Conservation (phyloP, 2,797 vertebrate species). For the Falco cherrug region DNA sequence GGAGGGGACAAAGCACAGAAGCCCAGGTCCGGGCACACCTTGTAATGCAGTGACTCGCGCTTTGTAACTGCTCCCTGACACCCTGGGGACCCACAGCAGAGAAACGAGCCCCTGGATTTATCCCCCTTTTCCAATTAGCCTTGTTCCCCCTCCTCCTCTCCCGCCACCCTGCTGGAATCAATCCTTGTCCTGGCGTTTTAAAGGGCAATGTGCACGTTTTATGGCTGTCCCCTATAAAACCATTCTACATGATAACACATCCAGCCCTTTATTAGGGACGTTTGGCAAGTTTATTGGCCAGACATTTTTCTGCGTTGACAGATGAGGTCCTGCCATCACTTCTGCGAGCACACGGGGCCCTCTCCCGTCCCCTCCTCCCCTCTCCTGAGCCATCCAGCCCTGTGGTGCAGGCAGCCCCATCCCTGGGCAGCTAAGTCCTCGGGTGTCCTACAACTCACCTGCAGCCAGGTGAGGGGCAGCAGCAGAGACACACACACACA, state of each 20-base stretch:
- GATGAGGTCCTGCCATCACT: conserved; percentile 64
- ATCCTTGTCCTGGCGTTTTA: conserved; percentile 68
- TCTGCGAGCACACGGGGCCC: neutral
- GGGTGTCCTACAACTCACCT: neutral
- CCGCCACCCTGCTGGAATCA: conserved; percentile 32
- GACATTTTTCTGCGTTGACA: conserved; percentile 57
- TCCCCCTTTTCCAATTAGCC: conserved; percentile 57
- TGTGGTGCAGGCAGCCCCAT: rapidly evolving
- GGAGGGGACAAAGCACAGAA: neutral
- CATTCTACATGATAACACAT: conserved; percentile 68
- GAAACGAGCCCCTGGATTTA: conserved; percentile 54
- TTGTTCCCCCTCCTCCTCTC: conserved; percentile 41
- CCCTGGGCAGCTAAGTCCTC: neutral
- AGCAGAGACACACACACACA: neutral
- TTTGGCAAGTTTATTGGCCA: conserved; percentile 71
- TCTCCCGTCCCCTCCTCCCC: neutral
- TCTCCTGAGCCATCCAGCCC: neutral
- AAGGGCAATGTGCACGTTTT: conserved; percentile 68
- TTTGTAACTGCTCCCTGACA: neutral
- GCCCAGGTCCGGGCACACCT: neutral
- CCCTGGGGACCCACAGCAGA: neutral
- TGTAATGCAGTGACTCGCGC: neutral
- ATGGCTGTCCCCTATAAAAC: conserved; percentile 65
- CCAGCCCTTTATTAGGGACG: conserved; percentile 67
- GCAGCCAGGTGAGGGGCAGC: neutral